Base-by-base conservation (phyloP, 2,888 invertebrate species). In the Glomeris marginata region DNA sequence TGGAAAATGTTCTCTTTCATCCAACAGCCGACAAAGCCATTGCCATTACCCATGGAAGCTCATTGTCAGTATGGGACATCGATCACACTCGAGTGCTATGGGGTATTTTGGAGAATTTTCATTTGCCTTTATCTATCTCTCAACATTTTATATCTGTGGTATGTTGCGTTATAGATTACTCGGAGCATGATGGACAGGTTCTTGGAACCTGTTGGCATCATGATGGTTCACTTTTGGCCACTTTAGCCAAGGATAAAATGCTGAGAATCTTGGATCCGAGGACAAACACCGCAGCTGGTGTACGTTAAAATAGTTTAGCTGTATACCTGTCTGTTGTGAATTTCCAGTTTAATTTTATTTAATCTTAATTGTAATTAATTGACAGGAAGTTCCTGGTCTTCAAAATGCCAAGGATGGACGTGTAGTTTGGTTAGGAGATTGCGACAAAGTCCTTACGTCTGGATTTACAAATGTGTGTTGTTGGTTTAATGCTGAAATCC, bases 321-420 rank as follows among this genome's bases (percentile, higher is more conserved):
- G 33, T 41, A 5, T 18, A 16, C 18, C 33, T 20, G 44, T 21
- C 44, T 4, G 5, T n/a, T 22, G 15, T 41, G 33, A 48, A 44
- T 28, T 16, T 13, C 43, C 33, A 18, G 45, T 37, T n/a, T 50
- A 34, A 38, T 46, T 45, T 18, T 37, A 11, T 47, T 40, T 22
- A 40, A 15, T 37, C 45, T 42, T 38, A 20, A 38, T 47, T 3
- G 10, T 28, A n/a, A 20, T 49, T 47, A 49, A 37, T 50, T 50
- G 54, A 8, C 56, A 66, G 66, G 63, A 64, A 56, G 64, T 67
- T 35, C 77, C 78, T 59, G 86, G 87, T 60, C 90, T 91, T 68
- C 84, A 84, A 65, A 87, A 83, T 63, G 84, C 88, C 56, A 90
- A 88, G 67, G 92, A 92, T 62, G 90, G 90, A 1, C 72, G 92